Evolutionary conservation across 2,888 invertebrate genomes (phyloP), one percentile per base, ranked within the genome.

Genomic region (Lissonota sp.): DNA sequence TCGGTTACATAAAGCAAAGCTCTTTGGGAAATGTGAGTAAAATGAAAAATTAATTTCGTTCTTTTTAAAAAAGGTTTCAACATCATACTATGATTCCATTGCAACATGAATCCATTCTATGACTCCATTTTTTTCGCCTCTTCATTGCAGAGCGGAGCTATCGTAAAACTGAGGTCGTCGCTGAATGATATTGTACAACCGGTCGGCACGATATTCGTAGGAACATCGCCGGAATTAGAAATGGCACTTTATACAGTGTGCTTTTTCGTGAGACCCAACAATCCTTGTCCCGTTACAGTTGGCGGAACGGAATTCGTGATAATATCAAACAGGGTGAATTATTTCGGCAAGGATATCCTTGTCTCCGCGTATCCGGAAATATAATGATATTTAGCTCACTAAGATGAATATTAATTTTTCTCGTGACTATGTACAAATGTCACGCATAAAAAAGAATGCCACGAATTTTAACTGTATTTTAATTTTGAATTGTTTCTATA

Each of bases 201-300:
- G 0, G 96, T 97, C 0, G 96, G 96, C 66, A 94, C 95, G 0
- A 94, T 97, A 93, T 97, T 97, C 86, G 94, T 97, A 67, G 97
- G 97, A 37, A 97, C 97, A 5, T 97, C 98, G 63, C 98, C 98
- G 0, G 98, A 98, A 93, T 93, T 98, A 84, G 98, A 99, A 92
- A 94, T 99, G 92, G 97, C 98, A 0, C 92, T 98, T 2, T 98
- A 98, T 91, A 97, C 98, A 0, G 94, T 98, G 8, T 99, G 99
- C 90, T 98, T 97, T 91, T 94, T 97, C 70, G 93, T 96, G 26
- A 94, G 97, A 46, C 95, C 96, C 0, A 96, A 97, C 89, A 94
- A 94, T 81, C 95, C 95, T 6, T 98, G 98, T 87, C 96, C 96
- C 0, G 93, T 98, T 16, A 95, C 95, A 66, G 92, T 97, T 79